A percentile compares a stretch with the other conserved stretches of the same genome.
phyloP scores from a whole-genome alignment of 2,797 vertebrate species.

The Notolabrus celidotus region DNA sequence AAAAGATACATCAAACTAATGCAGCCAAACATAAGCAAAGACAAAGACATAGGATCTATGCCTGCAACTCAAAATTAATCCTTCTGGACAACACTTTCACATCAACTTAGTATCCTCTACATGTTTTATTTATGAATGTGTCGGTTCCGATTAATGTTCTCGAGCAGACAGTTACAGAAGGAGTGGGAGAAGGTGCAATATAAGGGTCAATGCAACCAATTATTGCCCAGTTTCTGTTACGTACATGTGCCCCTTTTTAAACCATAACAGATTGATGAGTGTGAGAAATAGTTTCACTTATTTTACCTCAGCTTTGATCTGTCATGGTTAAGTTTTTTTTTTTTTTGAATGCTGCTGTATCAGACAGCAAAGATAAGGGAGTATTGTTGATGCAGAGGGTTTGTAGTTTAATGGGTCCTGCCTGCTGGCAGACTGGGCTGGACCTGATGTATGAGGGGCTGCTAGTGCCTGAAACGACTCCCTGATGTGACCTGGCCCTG shows the following conservation, averaged over 20 bases:
- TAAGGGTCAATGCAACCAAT: conserved; percentile 53
- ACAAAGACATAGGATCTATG: conserved; percentile 35
- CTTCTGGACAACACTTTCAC: conserved; percentile 12
- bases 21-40: conserved; percentile 48
- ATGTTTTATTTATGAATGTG: conserved; percentile 5
- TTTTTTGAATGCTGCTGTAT: conserved; percentile 20
- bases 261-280: conserved; percentile 21
- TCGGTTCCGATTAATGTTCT: conserved; percentile 30
- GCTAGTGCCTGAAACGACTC: conserved; percentile 39
- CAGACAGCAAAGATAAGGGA: conserved; percentile 29
- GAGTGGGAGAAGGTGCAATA: conserved; percentile 22
- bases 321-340: conserved; percentile 36
- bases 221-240: conserved; percentile 72
- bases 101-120: not conserved
- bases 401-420: conserved; percentile 39
- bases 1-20: conserved; percentile 34
- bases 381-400: conserved; percentile 35
- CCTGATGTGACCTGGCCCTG: conserved; percentile 60
- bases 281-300: conserved; percentile 17
- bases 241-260: conserved; percentile 85
- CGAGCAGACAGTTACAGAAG: conserved; percentile 25
- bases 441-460: conserved; percentile 41
- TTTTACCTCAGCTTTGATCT: conserved; percentile 30
- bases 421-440: conserved; percentile 39
- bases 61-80: conserved; percentile 15